Evolutionary conservation across 2,113 vertebrate species (phyloP).

Genomic region (Petromus typicus): DNA sequence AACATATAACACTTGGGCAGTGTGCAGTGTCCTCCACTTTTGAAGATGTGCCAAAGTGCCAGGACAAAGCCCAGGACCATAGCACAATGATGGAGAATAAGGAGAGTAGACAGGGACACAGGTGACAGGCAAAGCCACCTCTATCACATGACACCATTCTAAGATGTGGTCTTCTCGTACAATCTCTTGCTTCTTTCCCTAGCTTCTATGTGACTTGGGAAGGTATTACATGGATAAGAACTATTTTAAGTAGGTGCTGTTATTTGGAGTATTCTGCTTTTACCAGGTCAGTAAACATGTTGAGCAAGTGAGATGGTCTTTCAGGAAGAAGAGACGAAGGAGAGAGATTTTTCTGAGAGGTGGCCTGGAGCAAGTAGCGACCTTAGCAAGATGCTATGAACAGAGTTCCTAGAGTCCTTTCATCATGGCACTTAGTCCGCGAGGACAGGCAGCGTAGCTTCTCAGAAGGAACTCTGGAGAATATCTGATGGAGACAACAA

Average conservation of each 20-base stretch:
- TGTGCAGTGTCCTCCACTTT: fast-evolving
- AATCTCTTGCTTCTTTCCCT: neutral
- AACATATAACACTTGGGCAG: neutral
- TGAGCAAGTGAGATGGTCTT: neutral
- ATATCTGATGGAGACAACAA: neutral
- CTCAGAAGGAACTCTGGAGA: neutral
- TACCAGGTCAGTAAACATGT: too few relatives aligned
- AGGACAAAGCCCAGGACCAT: neutral
- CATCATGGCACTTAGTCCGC: too few relatives aligned
- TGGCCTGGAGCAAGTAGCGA: neutral
- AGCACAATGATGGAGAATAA: too few relatives aligned
- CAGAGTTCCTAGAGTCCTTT: neutral
- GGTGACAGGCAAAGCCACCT: neutral
- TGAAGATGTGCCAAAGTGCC: neutral
- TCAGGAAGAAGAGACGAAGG: neutral
- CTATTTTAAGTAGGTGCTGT: neutral
- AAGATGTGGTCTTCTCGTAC: fast-evolving
- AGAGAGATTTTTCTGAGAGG: neutral
- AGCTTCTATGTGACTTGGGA: fast-evolving
- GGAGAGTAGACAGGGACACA: neutral
- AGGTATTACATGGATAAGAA: neutral
- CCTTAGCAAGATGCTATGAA: fast-evolving
- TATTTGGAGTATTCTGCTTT: neutral
- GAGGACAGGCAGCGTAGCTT: neutral
- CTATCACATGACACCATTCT: fast-evolving